Evolutionary conservation across 1,140 invertebrate genomes (phyloP).

Genomic region (Drosophila nannoptera): DNA sequence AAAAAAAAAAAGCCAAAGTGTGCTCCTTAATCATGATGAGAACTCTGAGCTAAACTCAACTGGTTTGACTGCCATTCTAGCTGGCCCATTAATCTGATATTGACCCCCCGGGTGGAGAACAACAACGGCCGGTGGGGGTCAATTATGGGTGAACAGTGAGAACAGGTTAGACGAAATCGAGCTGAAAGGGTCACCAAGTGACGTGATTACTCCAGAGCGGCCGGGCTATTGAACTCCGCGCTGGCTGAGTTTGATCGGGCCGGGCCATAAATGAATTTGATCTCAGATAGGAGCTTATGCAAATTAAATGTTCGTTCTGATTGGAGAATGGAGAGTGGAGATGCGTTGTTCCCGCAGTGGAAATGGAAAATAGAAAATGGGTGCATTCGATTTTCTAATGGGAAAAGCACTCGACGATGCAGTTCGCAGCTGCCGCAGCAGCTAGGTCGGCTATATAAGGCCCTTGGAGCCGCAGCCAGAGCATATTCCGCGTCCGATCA

Average conservation of each 20-base stretch:
- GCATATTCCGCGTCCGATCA: constrained; percentile 30
- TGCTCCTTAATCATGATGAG: constrained; percentile 10
- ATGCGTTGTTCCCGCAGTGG: too few relatives aligned
- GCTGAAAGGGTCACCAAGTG: constrained; percentile 45
- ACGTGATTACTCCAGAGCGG: constrained; percentile 56
- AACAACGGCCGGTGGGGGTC: constrained; percentile 5
- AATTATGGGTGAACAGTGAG: constrained; percentile 17
- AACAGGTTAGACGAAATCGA: constrained; percentile 2
- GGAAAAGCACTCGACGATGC: constrained; percentile 60
- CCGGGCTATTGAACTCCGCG: constrained; percentile 56
- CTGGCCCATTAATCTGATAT: constrained; percentile 31
- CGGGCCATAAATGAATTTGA: constrained; percentile 22
- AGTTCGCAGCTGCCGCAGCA: constrained; percentile 27
- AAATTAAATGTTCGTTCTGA: constrained; percentile 34
- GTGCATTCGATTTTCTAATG: constrained; percentile 60
- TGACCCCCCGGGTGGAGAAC: constrained; percentile 17
- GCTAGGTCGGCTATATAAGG: constrained; percentile 47
- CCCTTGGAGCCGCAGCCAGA: neutral
- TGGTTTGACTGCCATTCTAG: constrained; percentile 13
- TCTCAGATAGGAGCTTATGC: constrained; percentile 33
- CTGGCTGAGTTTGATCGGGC: constrained; percentile 2
- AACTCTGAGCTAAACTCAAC: neutral
- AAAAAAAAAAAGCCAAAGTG: neutral
- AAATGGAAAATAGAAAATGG: constrained; percentile 19
- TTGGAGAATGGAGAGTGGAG: neutral